Base-by-base conservation (phyloP, 2,797 vertebrate genomes). In the Otolemur crassicaudatus region DNA sequence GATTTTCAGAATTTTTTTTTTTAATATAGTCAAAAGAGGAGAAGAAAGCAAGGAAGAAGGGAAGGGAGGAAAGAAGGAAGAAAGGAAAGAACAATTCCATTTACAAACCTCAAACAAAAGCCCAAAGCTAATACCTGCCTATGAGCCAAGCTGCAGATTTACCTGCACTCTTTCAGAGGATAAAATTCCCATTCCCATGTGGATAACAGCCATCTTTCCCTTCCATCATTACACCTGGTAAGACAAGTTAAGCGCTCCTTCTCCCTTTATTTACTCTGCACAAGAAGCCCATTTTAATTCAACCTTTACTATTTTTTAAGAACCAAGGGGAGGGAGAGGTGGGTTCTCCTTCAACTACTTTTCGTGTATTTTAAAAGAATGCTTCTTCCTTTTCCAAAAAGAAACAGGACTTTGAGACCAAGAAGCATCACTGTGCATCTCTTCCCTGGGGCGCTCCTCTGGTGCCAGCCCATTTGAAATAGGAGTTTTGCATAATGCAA, bases 401-500 rank as follows among this genome's bases (percentile, higher is more conserved):
- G n/a, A 76, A 65, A 86, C 2, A 29, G 19, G 23, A 75, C 80
- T 97, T 92, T n/a, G 63, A 79, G 82, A 87, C 82, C 4, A 65
- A 92, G n/a, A 94, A 23, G 2, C 6, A 0, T 88, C 53, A 20
- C 31, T 69, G 34, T 8, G 34, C 1, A 5, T 34, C 11, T 43
- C 11, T 34, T 49, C 67, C 69, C 0, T 4, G 25, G 3, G 27
- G 72, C 40, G 46, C 20, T 70, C 31, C 61, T 89, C 63, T 12
- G 40, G 53, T 10, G 63, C 34, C 60, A 34, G 31, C 14, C 53
- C 87, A 72, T 70, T 94, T 83, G 63, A 82, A 95, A 70, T 3
- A 77, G 11, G 37, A 91, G 63, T 79, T 94, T 91, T 61, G 53
- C 75, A 88, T 73, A 87, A 94, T 79, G 65, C 40, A 31, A 91